A percentile compares a stretch with the other conserved stretches of the same genome.
Conservation (phyloP, 2,113 vertebrate species). For the Tauraco erythrolophus region DNA sequence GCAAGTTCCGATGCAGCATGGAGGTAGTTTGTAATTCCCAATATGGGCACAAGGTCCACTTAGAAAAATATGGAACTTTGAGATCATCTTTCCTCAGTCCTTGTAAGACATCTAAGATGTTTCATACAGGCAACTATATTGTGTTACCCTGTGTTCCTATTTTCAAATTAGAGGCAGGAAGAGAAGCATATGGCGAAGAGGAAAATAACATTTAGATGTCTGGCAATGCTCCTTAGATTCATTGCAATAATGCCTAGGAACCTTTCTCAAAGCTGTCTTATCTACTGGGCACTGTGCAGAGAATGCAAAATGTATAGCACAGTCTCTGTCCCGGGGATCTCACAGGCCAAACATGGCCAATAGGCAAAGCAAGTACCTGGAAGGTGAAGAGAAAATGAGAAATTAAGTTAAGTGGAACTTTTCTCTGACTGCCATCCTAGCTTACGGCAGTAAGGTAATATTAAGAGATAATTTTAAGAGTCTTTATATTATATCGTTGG, state of each 20-base stretch:
- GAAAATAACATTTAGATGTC: neutral
- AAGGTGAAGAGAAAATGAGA: neutral
- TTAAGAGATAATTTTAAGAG: neutral
- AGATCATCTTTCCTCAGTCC: neutral
- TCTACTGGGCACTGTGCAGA: neutral
- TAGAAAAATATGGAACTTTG: neutral
- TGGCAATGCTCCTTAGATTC: neutral
- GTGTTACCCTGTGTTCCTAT: neutral
- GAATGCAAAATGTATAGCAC: neutral
- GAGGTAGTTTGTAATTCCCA: neutral
- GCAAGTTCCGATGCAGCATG: neutral
- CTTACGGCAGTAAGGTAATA: neutral
- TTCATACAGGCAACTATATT: neutral
- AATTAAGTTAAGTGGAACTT: neutral
- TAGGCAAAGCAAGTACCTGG: neutral
- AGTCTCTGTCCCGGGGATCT: neutral
- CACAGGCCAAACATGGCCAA: neutral
- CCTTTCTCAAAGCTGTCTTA: neutral
- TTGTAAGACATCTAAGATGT: rapidly evolving
- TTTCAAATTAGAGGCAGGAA: neutral
- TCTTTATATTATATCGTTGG: neutral
- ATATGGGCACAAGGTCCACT: neutral
- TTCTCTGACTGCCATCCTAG: neutral
- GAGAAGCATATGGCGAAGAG: neutral
- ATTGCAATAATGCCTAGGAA: neutral